phyloP scores from a whole-genome alignment of 1,140 invertebrate species.

The Leptopilina boulardi region DNA sequence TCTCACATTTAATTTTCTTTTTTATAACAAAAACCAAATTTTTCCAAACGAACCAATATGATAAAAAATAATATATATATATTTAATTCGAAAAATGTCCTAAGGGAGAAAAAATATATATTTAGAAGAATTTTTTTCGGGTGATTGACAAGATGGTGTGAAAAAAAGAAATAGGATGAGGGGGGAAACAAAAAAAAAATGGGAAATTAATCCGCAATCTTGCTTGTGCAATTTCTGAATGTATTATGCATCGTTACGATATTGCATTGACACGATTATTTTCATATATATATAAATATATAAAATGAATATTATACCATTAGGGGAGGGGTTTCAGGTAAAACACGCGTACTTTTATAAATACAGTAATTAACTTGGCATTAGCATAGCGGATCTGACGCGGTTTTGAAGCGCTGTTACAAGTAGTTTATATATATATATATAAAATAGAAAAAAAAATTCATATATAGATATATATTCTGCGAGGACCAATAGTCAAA shows the following conservation, averaged over 20 bases:
- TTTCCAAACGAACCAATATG: no score
- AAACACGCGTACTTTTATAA: slow-evolving; percentile 47
- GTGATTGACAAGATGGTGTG: neutral
- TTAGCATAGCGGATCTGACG: slow-evolving; percentile 49
- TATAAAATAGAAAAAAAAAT: neutral
- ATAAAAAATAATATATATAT: no score
- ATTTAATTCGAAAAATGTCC: no score
- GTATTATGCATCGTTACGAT: slow-evolving; percentile 22
- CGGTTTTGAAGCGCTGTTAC: slow-evolving; percentile 20
- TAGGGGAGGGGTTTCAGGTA: slow-evolving; percentile 1
- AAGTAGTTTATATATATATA: neutral
- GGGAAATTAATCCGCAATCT: slow-evolving; percentile 23
- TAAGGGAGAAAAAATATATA: neutral
- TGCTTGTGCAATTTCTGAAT: slow-evolving; percentile 13
- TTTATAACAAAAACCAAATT: no score
- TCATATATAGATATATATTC: neutral
- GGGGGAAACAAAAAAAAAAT: slow-evolving; percentile 22
- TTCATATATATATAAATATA: neutral
- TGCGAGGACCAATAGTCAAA: slow-evolving; percentile 10
- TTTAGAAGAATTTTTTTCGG: no score
- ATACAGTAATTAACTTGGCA: slow-evolving; percentile 49
- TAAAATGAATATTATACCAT: slow-evolving; percentile 18
- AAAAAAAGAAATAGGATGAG: neutral
- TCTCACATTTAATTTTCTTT: no score
- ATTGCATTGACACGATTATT: slow-evolving; percentile 48